Evolutionary conservation across 2,888 invertebrate species (phyloP), one percentile per base, ranked within the genome.

Genomic region (Orthosia gracilis): DNA sequence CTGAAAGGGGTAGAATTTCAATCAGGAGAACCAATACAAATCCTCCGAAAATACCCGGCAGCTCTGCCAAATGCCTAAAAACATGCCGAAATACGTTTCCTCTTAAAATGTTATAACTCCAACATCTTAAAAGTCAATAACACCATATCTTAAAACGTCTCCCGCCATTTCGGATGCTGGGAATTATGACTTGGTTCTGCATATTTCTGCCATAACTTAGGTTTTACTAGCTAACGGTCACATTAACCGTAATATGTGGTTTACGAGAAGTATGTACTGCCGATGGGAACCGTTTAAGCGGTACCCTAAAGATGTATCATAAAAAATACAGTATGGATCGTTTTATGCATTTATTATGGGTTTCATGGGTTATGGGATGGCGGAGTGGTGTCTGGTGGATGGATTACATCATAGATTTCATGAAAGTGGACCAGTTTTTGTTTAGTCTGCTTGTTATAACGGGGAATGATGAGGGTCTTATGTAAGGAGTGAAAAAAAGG

Each of bases 181-280:
- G 77, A 86, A 88, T 89, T 89, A 90, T 88, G 86, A 89, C 68
- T 64, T n/a, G 54, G 81, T 76, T 92, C 90, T 90, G 90, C 92
- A 92, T 93, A 91, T 91, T 91, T 87, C 89, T 85, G 85, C 85
- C 89, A 91, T 92, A 92, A 91, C 87, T 93, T 90, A 86, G 76
- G 86, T 89, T 92, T 92, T 92, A 92, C 82, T 90, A 89, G 88
- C 90, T 89, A 90, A 89, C 91, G 91, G 91, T 91, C 91, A 88
- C 92, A 92, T 94, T 91, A 91, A 88, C 82, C 78, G 86, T 89
- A 91, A 91, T 92, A 91, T 92, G 91, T 91, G 92, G 90, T 91
- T 92, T 92, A 92, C 80, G 91, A 90, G 90, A 90, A 92, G 89
- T 91, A 91, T 91, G 82, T 86, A 89, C 86, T 79, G 83, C 83